phyloP scores from a whole-genome alignment of 2,113 vertebrate species.

The Rafetus swinhoei region DNA sequence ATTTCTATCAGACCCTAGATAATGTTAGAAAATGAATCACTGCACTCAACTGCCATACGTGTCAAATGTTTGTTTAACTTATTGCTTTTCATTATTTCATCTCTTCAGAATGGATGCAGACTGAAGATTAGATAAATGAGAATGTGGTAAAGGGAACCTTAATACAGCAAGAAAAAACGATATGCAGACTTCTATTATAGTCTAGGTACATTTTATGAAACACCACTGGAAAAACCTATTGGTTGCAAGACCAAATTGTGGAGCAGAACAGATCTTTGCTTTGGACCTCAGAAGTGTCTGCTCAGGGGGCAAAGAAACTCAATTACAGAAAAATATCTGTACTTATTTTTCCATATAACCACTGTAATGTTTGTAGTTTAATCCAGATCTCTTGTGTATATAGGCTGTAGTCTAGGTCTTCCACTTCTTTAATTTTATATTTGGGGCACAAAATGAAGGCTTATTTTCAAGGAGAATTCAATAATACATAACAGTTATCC shows the following conservation, averaged over 20 bases:
- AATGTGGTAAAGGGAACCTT: neutral
- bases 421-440: constrained; percentile 61
- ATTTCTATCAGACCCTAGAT: neutral
- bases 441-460: constrained; percentile 65
- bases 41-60: neutral
- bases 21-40: neutral
- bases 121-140: constrained; percentile 11
- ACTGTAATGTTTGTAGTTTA: neutral
- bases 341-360: constrained; percentile 24
- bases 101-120: neutral
- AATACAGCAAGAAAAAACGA: neutral
- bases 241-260: neutral
- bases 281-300: constrained; percentile 12
- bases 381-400: neutral
- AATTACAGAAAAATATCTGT: constrained; percentile 5
- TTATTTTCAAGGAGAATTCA: constrained; percentile 73
- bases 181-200: neutral
- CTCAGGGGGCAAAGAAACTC: constrained; percentile 26
- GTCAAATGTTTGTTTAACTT: neutral
- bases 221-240: neutral
- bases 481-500: constrained; percentile 74
- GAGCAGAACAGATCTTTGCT: constrained; percentile 1
- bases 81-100: constrained; percentile 4
- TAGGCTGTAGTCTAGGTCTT: constrained; percentile 44
- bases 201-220: neutral